Evolutionary conservation across 1,140 invertebrate species (phyloP).

Genomic region (Periplaneta americana): DNA sequence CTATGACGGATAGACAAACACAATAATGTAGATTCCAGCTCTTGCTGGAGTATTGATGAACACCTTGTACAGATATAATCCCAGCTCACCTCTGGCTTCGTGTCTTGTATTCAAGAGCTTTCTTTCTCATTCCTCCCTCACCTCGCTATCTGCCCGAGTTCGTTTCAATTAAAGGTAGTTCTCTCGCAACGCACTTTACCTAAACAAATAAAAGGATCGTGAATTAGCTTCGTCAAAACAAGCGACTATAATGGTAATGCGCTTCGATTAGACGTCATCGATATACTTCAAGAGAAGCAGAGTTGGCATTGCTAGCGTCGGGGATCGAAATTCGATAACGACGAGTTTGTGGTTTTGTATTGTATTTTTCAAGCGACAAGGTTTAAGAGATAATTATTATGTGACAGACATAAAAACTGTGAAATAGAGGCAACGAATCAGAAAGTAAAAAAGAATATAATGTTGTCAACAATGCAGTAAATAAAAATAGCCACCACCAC

Average conservation of each 20-base stretch:
- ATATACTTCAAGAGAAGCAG: neutral
- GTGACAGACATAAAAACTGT: too few relatives aligned
- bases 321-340: neutral
- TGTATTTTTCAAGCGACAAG: too few relatives aligned
- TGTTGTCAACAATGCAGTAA: too few relatives aligned
- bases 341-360: too few relatives aligned
- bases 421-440: too few relatives aligned
- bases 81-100: neutral
- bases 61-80: neutral
- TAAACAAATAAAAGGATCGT: neutral
- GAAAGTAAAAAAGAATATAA: too few relatives aligned
- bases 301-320: neutral
- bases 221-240: neutral
- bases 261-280: neutral
- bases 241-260: neutral
- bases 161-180: neutral
- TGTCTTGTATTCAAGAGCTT: neutral
- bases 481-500: too few relatives aligned
- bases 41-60: too few relatives aligned
- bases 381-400: too few relatives aligned
- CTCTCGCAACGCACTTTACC: neutral
- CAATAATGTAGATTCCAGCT: too few relatives aligned
- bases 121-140: neutral
- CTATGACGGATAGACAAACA: too few relatives aligned
- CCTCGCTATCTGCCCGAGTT: neutral